Evolutionary conservation across 53 echinoderm and acorn worm genomes (phyloP).

Genomic region (Actinopyga echinites): DNA sequence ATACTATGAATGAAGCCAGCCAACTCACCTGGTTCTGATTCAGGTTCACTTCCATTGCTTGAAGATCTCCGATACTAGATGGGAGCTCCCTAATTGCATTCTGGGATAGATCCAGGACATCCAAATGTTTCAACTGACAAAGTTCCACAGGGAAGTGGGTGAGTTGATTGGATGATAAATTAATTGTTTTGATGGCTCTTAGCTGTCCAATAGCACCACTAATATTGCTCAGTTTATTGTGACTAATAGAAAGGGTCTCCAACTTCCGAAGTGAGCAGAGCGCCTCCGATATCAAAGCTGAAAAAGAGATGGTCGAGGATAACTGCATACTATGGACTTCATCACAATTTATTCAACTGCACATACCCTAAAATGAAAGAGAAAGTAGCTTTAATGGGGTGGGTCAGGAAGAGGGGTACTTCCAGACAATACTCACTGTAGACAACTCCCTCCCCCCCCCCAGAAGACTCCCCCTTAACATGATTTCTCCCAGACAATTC

Average conservation of each 20-base stretch:
- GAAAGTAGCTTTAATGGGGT: no score
- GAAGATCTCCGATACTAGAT: slow-evolving; percentile 67
- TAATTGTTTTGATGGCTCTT: slow-evolving; percentile 67
- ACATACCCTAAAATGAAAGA: no score
- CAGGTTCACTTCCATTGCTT: slow-evolving; percentile 91
- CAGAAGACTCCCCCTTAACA: no score
- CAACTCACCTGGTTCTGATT: slow-evolving; percentile 96
- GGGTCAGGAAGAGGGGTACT: no score
- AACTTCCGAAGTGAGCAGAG: slow-evolving; percentile 78
- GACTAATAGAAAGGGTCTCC: slow-evolving; percentile 66
- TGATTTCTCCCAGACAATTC: no score
- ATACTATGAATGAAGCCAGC: background rate
- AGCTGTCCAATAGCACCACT: slow-evolving; percentile 66
- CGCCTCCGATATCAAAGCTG: slow-evolving; percentile 75
- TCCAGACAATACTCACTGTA: no score
- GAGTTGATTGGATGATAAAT: slow-evolving; percentile 72
- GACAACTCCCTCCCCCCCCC: no score
- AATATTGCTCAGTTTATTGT: slow-evolving; percentile 77
- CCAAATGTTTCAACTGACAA: slow-evolving; percentile 79
- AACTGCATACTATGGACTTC: no score
- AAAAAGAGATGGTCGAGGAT: background rate
- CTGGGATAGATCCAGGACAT: slow-evolving; percentile 87
- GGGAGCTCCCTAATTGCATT: slow-evolving; percentile 74
- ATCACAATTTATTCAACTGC: no score
- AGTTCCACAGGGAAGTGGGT: slow-evolving; percentile 70